phyloP scores from a whole-genome alignment of 2,888 invertebrate species.

The Rutpela maculata region DNA sequence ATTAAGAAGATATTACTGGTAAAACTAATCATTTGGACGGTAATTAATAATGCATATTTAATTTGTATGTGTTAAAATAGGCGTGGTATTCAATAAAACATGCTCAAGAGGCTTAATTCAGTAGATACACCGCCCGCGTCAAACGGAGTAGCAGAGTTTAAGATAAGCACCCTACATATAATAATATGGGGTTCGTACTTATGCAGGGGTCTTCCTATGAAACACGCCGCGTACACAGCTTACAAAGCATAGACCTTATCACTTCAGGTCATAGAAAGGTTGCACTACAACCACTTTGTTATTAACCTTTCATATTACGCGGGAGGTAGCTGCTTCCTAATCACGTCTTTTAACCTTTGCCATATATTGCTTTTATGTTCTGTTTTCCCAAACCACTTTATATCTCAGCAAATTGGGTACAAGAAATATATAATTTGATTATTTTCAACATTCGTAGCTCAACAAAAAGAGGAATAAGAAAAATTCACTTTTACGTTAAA shows the following conservation, averaged over 20 bases:
- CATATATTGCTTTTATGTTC: slow-evolving; percentile 52
- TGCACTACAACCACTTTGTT: slow-evolving; percentile 69
- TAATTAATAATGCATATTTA: not conserved
- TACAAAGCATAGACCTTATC: slow-evolving; percentile 64
- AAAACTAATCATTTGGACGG: not conserved
- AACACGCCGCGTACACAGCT: slow-evolving; percentile 49
- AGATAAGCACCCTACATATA: slow-evolving; percentile 63
- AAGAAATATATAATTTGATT: slow-evolving; percentile 31
- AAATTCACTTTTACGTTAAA: not conserved
- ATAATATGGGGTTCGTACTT: slow-evolving; percentile 58
- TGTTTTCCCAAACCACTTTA: slow-evolving; percentile 40
- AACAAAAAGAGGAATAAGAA: not conserved
- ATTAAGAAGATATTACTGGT: not conserved
- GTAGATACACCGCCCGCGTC: slow-evolving; percentile 56
- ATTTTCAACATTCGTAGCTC: slow-evolving; percentile 6
- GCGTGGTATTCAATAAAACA: slow-evolving; percentile 31
- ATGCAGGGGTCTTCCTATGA: slow-evolving; percentile 48
- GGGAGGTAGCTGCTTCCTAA: slow-evolving; percentile 63
- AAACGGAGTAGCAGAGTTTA: slow-evolving; percentile 61
- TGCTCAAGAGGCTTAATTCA: slow-evolving; percentile 56
- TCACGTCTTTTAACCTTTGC: slow-evolving; percentile 66
- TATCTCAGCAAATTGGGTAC: slow-evolving; percentile 22
- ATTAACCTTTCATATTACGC: slow-evolving; percentile 68
- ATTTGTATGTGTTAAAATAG: slow-evolving; percentile 21
- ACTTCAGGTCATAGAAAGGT: slow-evolving; percentile 69